phyloP scores from a whole-genome alignment of 2,888 invertebrate genomes.

The Parnassius mnemosyne region DNA sequence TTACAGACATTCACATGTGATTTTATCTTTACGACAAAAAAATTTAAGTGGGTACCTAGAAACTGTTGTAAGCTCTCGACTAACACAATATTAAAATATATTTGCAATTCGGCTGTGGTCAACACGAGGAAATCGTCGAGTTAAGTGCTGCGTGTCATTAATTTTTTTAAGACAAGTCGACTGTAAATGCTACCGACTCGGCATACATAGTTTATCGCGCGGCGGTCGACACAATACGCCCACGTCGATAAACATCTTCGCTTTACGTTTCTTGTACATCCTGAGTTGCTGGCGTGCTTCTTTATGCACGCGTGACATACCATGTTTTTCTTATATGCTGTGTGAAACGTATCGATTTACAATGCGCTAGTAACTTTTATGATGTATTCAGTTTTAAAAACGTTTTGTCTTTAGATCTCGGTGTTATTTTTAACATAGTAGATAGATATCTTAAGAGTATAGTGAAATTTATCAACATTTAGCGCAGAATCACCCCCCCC shows the following conservation, averaged over 20 bases:
- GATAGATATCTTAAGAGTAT: too few relatives aligned
- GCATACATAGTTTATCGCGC: conserved; percentile 64
- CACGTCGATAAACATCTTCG: conserved; percentile 42
- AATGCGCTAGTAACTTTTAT: conserved; percentile 14
- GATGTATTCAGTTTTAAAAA: conserved; percentile 6
- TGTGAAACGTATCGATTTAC: conserved; percentile 23
- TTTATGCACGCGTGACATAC: conserved; percentile 21
- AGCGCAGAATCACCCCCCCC: too few relatives aligned
- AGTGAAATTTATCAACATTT: too few relatives aligned
- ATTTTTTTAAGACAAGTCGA: conserved; percentile 50
- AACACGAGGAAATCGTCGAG: not conserved
- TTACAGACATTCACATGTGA: not conserved
- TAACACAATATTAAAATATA: not conserved
- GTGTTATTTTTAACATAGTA: too few relatives aligned
- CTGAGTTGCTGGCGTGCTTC: conserved; percentile 41
- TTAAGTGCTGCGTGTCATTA: conserved; percentile 34
- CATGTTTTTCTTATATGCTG: conserved; percentile 14
- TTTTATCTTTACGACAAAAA: not conserved
- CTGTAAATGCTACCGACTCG: conserved; percentile 47
- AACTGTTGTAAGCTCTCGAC: not conserved
- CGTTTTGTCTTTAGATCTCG: not conserved
- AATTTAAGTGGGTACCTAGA: not conserved
- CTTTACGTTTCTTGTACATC: conserved; percentile 39
- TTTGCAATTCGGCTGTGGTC: conserved; percentile 3
- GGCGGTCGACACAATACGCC: conserved; percentile 50